These are phyloP conservation scores for Leptinotarsa tumamoca DNA, from an alignment of 2,888 invertebrate genomes.

Conservation along the genomic window DNA sequence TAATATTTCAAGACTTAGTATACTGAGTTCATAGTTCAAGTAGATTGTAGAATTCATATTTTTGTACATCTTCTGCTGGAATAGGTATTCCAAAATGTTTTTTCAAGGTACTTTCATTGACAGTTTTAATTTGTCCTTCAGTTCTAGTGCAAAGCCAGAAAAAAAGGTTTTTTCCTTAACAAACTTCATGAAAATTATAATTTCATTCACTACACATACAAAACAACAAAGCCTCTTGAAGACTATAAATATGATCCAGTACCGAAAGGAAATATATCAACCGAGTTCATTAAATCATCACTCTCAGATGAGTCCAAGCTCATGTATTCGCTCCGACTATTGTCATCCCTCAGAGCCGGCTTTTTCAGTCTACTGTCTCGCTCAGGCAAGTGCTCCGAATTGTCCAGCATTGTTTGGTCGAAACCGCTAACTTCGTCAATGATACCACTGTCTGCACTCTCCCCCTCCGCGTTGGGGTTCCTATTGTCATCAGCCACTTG, in stretches of 20 bases:
- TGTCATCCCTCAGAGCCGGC: neutral
- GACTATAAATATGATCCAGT: constrained; percentile 47
- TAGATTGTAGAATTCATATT: too few relatives aligned
- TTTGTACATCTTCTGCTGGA: too few relatives aligned
- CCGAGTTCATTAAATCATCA: constrained; percentile 46
- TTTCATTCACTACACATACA: too few relatives aligned
- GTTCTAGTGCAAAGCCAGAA: too few relatives aligned
- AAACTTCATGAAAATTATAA: too few relatives aligned
- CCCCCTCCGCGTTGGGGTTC: neutral
- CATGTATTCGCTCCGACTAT: neutral
- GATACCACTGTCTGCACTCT: neutral
- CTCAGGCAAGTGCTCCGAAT: neutral
- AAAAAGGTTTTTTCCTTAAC: too few relatives aligned
- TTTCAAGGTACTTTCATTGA: too few relatives aligned
- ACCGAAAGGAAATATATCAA: constrained; percentile 52
- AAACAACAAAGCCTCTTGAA: constrained; percentile 12
- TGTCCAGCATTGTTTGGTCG: neutral
- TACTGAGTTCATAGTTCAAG: too few relatives aligned
- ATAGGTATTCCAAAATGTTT: too few relatives aligned
- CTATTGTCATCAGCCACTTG: constrained; percentile 6
- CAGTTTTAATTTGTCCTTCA: too few relatives aligned
- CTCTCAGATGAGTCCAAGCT: neutral
- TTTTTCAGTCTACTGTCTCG: constrained; percentile 4
- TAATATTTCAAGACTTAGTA: too few relatives aligned
- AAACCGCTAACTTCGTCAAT: neutral